Base-by-base conservation (phyloP, 1,140 invertebrate species). In the Polypedilum vanderplanki region DNA sequence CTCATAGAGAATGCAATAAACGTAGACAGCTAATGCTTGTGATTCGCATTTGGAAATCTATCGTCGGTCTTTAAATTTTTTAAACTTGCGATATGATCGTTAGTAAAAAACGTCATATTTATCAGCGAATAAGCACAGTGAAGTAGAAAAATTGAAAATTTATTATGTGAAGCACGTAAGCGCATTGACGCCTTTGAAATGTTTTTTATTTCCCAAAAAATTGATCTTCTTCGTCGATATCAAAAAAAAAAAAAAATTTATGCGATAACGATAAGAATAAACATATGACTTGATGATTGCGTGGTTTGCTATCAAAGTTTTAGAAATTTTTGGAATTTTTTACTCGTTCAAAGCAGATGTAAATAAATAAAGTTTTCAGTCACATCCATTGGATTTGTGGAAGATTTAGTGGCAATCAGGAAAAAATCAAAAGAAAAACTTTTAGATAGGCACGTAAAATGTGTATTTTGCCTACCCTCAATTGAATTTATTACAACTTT, bases 91-190 rank as follows among this genome's bases (percentile, higher is more conserved):
- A 57, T 57, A 57, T 57, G 15, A 57, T 57, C 46, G 4, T n/a
- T 57, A n/a, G 3, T 12, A 33, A 33, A n/a, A n/a, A n/a, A 57
- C 46, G 46, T 57, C 46, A 57, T 57, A 57, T 57, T n/a, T n/a
- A 12, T 57, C 4, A n/a, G 46, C n/a, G n/a, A n/a, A 12, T 57
- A 15, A 57, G 15, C 46, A 4, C 46, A 57, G n/a, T 57, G n/a
- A 57, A 57, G 10, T 57, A n/a, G 12, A 15, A n/a, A 15, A 57
- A 57, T 57, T 4, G 12, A 57, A 57, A 57, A 57, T 57, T 57
- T 8, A 57, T 57, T n/a, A 57, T 57, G 46, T 57, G 46, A 57
- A 57, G 46, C 46, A 57, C 46, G 46, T 57, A 57, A 57, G 12
- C 4, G 10, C 12, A 57, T 57, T 57, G 46, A 57, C 46, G 46